Evolutionary conservation across 2,888 invertebrate species (phyloP).

Genomic region (Rhamphomyia laevipes): DNA sequence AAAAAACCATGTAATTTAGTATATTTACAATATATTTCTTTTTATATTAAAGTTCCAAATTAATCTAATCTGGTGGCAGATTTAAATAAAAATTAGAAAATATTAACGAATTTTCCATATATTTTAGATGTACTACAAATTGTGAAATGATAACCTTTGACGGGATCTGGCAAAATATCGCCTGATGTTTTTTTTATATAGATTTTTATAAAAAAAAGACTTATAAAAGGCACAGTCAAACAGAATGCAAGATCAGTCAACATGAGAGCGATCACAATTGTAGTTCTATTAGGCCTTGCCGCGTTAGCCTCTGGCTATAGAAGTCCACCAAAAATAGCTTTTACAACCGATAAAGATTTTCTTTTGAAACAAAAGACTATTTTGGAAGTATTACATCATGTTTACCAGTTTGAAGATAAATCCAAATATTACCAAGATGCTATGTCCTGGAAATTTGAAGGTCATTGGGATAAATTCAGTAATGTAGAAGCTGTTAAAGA

Average conservation of each 20-base stretch:
- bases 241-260: conserved; percentile 9
- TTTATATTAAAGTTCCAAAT: too few species aligned
- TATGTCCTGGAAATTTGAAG: conserved; percentile 8
- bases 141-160: too few species aligned
- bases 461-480: conserved; percentile 3
- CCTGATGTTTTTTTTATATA: too few species aligned
- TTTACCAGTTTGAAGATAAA: conserved; percentile 11
- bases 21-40: too few species aligned
- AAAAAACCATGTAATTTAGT: too few species aligned
- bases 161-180: too few species aligned
- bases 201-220: too few species aligned
- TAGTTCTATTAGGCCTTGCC: conserved; percentile 5
- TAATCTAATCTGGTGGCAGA: too few species aligned
- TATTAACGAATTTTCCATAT: too few species aligned
- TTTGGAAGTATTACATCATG: conserved; percentile 12
- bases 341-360: conserved; percentile 10
- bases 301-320: conserved; percentile 6
- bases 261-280: conserved; percentile 14
- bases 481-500: conserved; percentile 11
- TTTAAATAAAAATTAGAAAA: too few species aligned
- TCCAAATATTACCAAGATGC: conserved; percentile 10
- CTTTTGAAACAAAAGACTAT: conserved; percentile 12
- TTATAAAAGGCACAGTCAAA: too few species aligned
- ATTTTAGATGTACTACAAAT: too few species aligned
- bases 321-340: conserved; percentile 2